Evolutionary conservation across 2,888 invertebrate genomes (phyloP).

Genomic region (Dolomedes plantarius): DNA sequence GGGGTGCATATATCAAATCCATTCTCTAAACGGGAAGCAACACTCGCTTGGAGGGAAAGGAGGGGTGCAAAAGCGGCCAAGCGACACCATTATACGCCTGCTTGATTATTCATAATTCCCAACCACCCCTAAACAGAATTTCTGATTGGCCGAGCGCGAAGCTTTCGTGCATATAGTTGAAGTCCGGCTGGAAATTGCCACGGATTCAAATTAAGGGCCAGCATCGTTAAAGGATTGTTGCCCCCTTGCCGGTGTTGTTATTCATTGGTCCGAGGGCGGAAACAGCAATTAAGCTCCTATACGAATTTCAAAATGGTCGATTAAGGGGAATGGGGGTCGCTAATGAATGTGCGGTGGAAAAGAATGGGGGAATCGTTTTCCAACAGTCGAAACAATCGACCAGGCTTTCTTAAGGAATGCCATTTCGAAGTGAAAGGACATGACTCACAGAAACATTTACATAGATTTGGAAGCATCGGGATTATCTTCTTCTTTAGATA

Average conservation of each 20-base stretch:
- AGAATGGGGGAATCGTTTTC: conserved; percentile 30
- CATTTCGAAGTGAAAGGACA: neutral
- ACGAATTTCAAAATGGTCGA: conserved; percentile 61
- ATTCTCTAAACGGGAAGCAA: conserved; percentile 33
- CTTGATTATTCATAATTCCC: conserved; percentile 66
- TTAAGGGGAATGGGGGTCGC: conserved; percentile 20
- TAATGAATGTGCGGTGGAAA: conserved; percentile 45
- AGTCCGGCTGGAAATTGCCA: conserved; percentile 60
- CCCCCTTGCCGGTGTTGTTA: conserved; percentile 39
- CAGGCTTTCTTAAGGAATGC: neutral
- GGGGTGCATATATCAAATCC: conserved; percentile 22
- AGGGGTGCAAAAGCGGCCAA: conserved; percentile 32
- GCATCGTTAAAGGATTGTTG: conserved; percentile 56
- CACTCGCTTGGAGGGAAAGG: neutral
- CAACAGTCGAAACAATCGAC: conserved; percentile 25
- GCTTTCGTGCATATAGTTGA: conserved; percentile 61
- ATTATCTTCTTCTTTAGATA: too few species aligned
- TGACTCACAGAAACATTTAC: neutral
- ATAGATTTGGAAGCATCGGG: neutral
- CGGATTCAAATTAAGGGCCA: conserved; percentile 42
- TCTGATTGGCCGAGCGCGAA: conserved; percentile 49
- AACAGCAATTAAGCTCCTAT: conserved; percentile 55
- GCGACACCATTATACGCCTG: conserved; percentile 60
- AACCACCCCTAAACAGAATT: conserved; percentile 51
- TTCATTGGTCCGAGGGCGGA: conserved; percentile 55